These are phyloP conservation scores for human (Homo sapiens) DNA, from an alignment of 2,113 vertebrate species.

Conservation along the genomic window GRCh38 chrX:41821001-41821500, in stretches of 20 bases:
- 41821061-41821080: neutral
- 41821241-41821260: neutral
- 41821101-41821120: neutral
- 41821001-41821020: neutral
- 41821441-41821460: neutral
- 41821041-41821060: neutral
- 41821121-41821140: neutral
- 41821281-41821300: neutral
- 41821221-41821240: neutral
- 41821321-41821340: neutral
- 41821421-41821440: neutral
- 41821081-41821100: neutral
- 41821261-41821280: neutral
- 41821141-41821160: neutral
- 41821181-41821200: neutral
- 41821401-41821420: neutral
- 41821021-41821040: neutral
- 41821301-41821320: neutral
- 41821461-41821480: neutral
- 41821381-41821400: neutral
- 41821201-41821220: neutral
- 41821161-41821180: neutral
- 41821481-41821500: neutral
- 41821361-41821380: neutral
- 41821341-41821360: neutral